Percentiles rank a stretch among this genome's conserved stretches.
Conservation (phyloP, 2,113 vertebrate species). For the Macroglossus sobrinus region DNA sequence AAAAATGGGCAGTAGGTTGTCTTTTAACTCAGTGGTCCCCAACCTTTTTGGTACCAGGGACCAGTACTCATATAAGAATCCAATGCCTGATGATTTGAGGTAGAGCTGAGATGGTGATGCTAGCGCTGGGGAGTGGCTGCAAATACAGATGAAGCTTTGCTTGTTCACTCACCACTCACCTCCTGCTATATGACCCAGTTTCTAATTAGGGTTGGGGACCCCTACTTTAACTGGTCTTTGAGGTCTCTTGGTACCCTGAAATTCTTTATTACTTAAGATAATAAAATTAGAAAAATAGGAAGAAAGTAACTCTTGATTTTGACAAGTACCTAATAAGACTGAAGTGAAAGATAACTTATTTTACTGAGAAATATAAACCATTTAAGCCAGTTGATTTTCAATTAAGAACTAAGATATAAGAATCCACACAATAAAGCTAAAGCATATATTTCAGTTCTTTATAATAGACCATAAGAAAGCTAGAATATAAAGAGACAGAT, state of each 20-base stretch:
- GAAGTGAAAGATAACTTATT: not conserved
- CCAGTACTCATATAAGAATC: too few species aligned
- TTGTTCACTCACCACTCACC: too few species aligned
- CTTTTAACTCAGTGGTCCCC: not conserved
- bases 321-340: not conserved
- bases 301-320: constrained; percentile 4
- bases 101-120: too few species aligned
- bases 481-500: not conserved
- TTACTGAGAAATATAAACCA: constrained; percentile 14
- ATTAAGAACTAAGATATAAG: not conserved
- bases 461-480: not conserved
- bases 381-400: not conserved
- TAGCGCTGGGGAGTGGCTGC: too few species aligned
- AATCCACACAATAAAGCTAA: not conserved
- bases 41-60: too few species aligned
- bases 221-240: not conserved
- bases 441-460: not conserved
- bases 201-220: too few species aligned
- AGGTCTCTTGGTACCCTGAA: not conserved
- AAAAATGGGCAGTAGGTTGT: not conserved
- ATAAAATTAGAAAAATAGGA: not conserved
- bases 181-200: too few species aligned
- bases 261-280: not conserved
- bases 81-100: too few species aligned
- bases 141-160: too few species aligned